phyloP scores from a whole-genome alignment of 2,797 vertebrate species.

The Sardinella longiceps region DNA sequence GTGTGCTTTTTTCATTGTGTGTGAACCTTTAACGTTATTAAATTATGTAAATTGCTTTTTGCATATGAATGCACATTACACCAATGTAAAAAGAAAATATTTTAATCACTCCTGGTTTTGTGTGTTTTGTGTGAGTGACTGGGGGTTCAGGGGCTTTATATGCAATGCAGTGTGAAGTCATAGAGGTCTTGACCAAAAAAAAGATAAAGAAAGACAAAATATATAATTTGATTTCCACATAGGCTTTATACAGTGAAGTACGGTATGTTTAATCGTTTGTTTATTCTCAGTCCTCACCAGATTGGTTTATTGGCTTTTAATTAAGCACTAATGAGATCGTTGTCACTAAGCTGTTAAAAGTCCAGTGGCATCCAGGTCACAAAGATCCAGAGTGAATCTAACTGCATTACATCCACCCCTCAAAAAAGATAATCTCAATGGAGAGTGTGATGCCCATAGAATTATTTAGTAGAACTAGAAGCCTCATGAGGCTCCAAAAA shows the following conservation, averaged over 20 bases:
- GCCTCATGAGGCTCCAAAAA: too few relatives aligned
- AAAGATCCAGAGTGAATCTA: not conserved
- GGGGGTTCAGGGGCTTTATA: not conserved
- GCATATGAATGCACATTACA: not conserved
- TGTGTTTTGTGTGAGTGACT: not conserved
- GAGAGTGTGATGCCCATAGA: too few relatives aligned
- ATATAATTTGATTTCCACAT: not conserved
- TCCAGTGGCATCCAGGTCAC: not conserved
- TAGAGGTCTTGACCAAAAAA: not conserved
- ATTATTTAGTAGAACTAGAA: too few relatives aligned
- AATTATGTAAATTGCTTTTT: not conserved
- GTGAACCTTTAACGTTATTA: not conserved
- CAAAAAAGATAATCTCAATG: too few relatives aligned
- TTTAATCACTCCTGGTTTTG: constrained; percentile 3
- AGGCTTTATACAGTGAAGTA: not conserved
- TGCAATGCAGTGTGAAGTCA: not conserved
- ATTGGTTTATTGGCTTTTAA: not conserved
- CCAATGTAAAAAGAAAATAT: not conserved
- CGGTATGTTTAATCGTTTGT: not conserved
- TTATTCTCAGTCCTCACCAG: not conserved
- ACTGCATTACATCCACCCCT: too few relatives aligned
- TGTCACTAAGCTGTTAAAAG: not conserved
- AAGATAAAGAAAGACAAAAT: not conserved
- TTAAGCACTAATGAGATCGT: not conserved
- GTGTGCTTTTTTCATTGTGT: not conserved